Percentiles rank a stretch among this genome's conserved stretches.
These are phyloP conservation scores for Drosophila sulfurigaster DNA, from an alignment of 1,140 invertebrate species.

Conservation along the genomic window DNA sequence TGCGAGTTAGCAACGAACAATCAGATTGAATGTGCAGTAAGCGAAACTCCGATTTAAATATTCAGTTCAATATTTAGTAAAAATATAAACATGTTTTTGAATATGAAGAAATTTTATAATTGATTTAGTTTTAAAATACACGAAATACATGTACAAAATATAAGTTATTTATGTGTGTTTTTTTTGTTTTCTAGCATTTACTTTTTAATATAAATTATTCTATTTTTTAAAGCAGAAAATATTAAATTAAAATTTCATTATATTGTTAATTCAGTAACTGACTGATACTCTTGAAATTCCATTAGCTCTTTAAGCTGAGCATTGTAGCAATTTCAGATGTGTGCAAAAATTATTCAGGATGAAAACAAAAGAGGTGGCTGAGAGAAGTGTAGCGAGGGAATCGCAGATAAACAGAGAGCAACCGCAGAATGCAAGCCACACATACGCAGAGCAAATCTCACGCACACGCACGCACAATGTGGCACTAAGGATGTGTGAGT, in stretches of 20 bases:
- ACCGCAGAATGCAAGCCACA: constrained; percentile 54
- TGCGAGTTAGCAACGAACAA: neutral
- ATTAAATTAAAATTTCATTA: too few relatives aligned
- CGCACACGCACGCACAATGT: neutral
- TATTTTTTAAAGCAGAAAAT: too few relatives aligned
- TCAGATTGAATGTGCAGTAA: too few relatives aligned
- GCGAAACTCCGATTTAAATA: too few relatives aligned
- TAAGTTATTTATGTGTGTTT: too few relatives aligned
- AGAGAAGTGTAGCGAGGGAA: constrained; percentile 3
- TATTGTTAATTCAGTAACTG: neutral
- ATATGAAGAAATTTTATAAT: too few relatives aligned
- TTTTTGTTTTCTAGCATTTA: too few relatives aligned
- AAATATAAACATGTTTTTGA: too few relatives aligned
- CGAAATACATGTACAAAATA: too few relatives aligned
- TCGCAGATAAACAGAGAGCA: constrained; percentile 39
- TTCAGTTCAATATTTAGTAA: too few relatives aligned
- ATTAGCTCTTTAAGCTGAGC: constrained; percentile 5
- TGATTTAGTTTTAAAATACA: too few relatives aligned
- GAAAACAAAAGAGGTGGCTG: neutral
- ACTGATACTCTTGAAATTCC: neutral
- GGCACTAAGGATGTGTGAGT: constrained; percentile 21
- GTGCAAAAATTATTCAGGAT: constrained; percentile 5
- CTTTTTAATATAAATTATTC: too few relatives aligned
- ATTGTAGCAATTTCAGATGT: neutral
- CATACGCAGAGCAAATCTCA: constrained; percentile 8